Conservation (phyloP, 1,140 invertebrate genomes). For the Grapholita molesta region DNA sequence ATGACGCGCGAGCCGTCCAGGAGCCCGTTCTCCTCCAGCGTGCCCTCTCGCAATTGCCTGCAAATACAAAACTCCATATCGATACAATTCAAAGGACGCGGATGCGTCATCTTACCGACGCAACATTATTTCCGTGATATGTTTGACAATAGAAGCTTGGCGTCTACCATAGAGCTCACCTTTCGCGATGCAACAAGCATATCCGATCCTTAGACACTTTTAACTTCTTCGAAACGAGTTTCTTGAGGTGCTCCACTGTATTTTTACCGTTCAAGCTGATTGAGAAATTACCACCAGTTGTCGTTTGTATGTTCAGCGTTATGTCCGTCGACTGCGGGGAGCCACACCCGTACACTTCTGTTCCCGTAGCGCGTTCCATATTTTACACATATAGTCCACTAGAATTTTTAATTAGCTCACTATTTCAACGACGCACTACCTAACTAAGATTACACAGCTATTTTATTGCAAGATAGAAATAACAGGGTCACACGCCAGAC, state of each 20-base stretch:
- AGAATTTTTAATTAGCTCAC: constrained; percentile 59
- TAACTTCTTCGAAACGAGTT: constrained; percentile 93
- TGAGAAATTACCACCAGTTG: constrained; percentile 93
- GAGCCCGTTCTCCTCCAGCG: constrained; percentile 90
- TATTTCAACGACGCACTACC: constrained; percentile 55
- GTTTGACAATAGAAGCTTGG: constrained; percentile 76
- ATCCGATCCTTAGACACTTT: constrained; percentile 95
- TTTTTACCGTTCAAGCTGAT: constrained; percentile 88
- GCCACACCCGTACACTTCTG: constrained; percentile 82
- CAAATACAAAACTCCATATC: constrained; percentile 55
- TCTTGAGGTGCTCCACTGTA: constrained; percentile 92
- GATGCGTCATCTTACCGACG: constrained; percentile 76
- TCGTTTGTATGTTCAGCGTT: constrained; percentile 91
- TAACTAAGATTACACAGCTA: constrained; percentile 73
- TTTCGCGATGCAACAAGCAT: constrained; percentile 93
- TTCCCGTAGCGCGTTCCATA: constrained; percentile 74
- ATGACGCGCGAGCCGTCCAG: constrained; percentile 93
- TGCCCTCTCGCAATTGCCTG: constrained; percentile 94
- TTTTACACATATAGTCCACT: constrained; percentile 72
- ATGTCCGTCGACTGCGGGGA: constrained; percentile 82
- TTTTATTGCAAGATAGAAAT: constrained; percentile 74
- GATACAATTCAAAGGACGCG: constrained; percentile 66
- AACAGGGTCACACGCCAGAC: constrained; percentile 76
- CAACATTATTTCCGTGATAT: constrained; percentile 74
- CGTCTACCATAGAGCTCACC: constrained; percentile 82